Base-by-base conservation (phyloP, 2,113 vertebrate genomes). In the Phycodurus eques region DNA sequence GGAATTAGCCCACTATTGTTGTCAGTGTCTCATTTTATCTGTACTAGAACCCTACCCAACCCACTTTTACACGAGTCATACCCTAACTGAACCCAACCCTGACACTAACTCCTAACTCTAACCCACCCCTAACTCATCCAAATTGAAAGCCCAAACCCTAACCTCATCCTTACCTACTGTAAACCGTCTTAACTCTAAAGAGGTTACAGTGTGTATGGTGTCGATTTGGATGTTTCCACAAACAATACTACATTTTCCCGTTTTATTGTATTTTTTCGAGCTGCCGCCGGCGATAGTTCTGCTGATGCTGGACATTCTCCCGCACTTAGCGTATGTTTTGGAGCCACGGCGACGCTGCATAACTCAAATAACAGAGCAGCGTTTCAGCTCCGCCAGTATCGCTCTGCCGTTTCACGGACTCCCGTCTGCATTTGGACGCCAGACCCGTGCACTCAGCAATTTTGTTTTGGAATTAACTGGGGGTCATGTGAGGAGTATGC, bases 231-330 rank as follows among this genome's bases (percentile, higher is more conserved):
- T 5, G 20, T 20, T 15, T 51, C 49, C 59, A 19, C 15, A 8
- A 15, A 20, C 17, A 35, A 62, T 9, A 35, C 49, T 57, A 39
- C 47, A 71, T 66, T 47, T 49, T 47, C 20, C 14, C 17, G 35
- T 68, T 68, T 72, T n/a, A 19, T 43, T 19, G 66, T 27, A 67
- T 49, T 63, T 35, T 39, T 39, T 1, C 49, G 31, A 19, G 31
- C 17, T 17, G 17, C 13, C 56, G 42, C 73, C 66, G 46, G 53
- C 63, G n/a, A 14, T 67, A 22, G 17, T 43, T 42, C 1, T 68
- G 56, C 69, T 22, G n/a, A 77, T 70, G 70, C 74, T 14, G 60
- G 53, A 70, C 13, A 72, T 56, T 22, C 49, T 57, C 49, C 44
- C 11, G 43, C 20, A 46, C 44, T 76, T 47, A 31, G 64, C 64